These are phyloP conservation scores for Rhabdophis nuchalis DNA, from an alignment of 2,797 vertebrate species.

Conservation along the genomic window DNA sequence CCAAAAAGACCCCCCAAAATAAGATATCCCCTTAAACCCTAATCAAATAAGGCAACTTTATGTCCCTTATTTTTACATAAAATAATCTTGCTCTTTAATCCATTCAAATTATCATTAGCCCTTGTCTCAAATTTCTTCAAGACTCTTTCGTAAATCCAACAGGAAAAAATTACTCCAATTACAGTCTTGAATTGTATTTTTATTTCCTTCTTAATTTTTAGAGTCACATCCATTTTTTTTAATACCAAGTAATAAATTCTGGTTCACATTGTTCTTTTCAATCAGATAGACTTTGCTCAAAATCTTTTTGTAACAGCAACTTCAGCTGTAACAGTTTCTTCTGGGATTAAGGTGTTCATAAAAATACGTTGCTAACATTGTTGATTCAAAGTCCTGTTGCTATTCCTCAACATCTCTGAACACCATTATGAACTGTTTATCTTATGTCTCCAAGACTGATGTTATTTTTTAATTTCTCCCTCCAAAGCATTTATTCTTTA, in stretches of 20 bases:
- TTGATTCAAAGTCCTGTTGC: not conserved
- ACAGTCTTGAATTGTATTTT: not conserved
- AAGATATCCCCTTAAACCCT: not conserved
- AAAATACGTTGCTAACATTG: not conserved
- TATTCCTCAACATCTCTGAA: not conserved
- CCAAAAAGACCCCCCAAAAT: not conserved
- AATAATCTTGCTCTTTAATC: not conserved
- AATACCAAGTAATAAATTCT: not conserved
- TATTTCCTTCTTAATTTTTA: not conserved
- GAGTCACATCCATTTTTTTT: not conserved
- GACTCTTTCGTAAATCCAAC: not conserved
- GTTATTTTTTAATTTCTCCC: not conserved
- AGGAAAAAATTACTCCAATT: not conserved
- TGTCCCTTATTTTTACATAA: not conserved
- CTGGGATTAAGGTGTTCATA: not conserved
- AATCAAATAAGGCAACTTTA: not conserved
- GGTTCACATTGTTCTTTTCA: not conserved
- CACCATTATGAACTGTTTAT: not conserved
- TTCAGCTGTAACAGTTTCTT: not conserved
- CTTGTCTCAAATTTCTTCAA: not conserved
- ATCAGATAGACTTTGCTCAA: not conserved
- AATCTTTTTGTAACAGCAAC: not conserved
- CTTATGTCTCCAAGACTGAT: not conserved
- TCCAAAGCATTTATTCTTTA: not conserved
- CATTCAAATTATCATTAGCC: not conserved